Evolutionary conservation across 2,888 invertebrate species (phyloP).

Genomic region (Orgyia antiqua): DNA sequence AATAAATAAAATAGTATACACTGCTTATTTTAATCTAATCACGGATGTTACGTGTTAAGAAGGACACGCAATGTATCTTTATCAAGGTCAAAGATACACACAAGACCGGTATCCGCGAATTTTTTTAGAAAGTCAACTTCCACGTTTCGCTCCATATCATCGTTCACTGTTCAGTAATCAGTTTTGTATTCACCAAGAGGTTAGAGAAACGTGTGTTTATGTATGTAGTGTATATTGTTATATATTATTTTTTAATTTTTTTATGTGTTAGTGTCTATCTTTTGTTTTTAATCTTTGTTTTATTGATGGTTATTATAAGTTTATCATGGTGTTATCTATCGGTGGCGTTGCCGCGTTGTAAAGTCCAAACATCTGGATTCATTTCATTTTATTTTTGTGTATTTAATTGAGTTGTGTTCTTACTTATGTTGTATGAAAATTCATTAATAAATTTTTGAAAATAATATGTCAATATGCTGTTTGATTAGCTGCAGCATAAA

Average conservation of each 20-base stretch:
- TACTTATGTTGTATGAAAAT: no score
- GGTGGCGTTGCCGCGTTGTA: no score
- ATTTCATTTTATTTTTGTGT: no score
- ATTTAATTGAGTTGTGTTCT: no score
- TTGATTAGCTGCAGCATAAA: no score
- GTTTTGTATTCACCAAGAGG: slow-evolving; percentile 7
- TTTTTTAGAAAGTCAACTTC: slow-evolving; percentile 24
- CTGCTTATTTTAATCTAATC: slow-evolving; percentile 11
- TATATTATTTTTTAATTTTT: slow-evolving; percentile 4
- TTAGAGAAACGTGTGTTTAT: no score
- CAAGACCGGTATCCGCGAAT: slow-evolving; percentile 4
- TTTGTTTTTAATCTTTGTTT: neutral
- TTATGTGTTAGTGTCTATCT: slow-evolving; percentile 12
- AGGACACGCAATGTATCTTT: slow-evolving; percentile 8
- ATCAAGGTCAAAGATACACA: slow-evolving; percentile 3
- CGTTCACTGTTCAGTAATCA: slow-evolving; percentile 14
- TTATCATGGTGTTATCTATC: no score
- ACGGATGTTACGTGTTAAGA: neutral
- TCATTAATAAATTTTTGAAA: no score
- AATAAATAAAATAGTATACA: no score
- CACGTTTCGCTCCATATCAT: slow-evolving; percentile 16
- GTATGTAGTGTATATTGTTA: slow-evolving; percentile 1
- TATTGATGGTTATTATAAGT: neutral
- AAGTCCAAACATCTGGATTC: no score
- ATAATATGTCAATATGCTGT: no score